Evolutionary conservation across 1,140 invertebrate species (phyloP), one percentile per base, ranked within the genome.

Genomic region (Thaumetopoea pityocampa): DNA sequence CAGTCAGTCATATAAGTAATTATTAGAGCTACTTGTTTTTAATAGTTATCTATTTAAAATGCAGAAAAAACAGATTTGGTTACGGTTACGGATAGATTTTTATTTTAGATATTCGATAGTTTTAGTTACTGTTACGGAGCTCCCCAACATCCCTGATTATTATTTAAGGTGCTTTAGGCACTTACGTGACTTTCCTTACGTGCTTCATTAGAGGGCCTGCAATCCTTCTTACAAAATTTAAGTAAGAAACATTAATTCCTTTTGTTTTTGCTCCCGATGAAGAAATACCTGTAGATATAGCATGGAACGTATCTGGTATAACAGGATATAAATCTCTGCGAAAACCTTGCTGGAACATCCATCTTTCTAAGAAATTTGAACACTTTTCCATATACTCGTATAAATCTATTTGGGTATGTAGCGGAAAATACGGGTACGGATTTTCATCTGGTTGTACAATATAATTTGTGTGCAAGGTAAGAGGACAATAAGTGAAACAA

Each of bases 301-400:
- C 66, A 51, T 76, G 67, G 42, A 81, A 76, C 28, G 79, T 76
- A 36, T 78, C 68, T 16, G 79, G 79, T 44, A 83, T 80, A 18
- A 65, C 51, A 1, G 79, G 77, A 55, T 64, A 78, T 23, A 83
- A 59, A 49, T 83, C 79, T 61, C 73, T 76, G 15, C 69, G 58
- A 50, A 83, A 83, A 10, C 79, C 79, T 70, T 83, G 74, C 49
- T 74, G 65, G 58, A 71, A 83, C 74, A 83, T 72, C 79, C 79
- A 83, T 36, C 68, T 73, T 46, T 83, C 77, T 18, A 83, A 48
- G 56, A 83, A 83, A 18, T 38, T 46, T 9, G 43, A 37, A 47
- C 70, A 66, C 3, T 16, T 48, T 40, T 73, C 68, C 55, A 83
- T 61, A 26, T 83, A 81, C 4, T 72, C 41, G 50, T 53, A 71